phyloP scores from a whole-genome alignment of 2,888 invertebrate genomes.

The Hartigia nigra region DNA sequence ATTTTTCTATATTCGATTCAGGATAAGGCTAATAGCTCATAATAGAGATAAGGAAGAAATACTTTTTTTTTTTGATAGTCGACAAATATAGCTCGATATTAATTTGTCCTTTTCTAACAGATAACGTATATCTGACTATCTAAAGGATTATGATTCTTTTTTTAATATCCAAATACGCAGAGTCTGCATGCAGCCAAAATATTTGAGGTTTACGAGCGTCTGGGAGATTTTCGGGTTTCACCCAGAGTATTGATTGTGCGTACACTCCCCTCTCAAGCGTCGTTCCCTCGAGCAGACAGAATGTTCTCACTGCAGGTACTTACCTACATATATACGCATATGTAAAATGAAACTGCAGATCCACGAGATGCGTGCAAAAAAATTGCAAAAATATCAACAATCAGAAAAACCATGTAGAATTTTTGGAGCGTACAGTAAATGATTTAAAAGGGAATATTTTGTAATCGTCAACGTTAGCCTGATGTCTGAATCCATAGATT shows the following conservation, averaged over 20 bases:
- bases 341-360: conserved; percentile 21
- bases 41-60: neutral
- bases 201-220: conserved; percentile 36
- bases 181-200: conserved; percentile 23
- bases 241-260: conserved; percentile 42
- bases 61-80: neutral
- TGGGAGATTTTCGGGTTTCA: conserved; percentile 36
- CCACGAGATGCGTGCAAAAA: neutral
- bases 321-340: conserved; percentile 21
- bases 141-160: neutral
- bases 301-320: conserved; percentile 32
- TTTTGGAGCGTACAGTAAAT: neutral
- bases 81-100: neutral
- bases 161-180: neutral
- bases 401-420: neutral
- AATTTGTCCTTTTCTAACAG: neutral
- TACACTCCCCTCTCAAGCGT: conserved; percentile 22
- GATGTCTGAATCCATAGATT: neutral
- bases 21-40: neutral
- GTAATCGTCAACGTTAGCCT: neutral
- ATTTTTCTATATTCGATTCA: neutral
- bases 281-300: conserved; percentile 28
- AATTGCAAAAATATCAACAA: neutral
- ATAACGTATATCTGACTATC: neutral
- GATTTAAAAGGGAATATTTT: neutral